Base-by-base conservation (phyloP, 2,797 vertebrate genomes). In the Anguilla megastoma region DNA sequence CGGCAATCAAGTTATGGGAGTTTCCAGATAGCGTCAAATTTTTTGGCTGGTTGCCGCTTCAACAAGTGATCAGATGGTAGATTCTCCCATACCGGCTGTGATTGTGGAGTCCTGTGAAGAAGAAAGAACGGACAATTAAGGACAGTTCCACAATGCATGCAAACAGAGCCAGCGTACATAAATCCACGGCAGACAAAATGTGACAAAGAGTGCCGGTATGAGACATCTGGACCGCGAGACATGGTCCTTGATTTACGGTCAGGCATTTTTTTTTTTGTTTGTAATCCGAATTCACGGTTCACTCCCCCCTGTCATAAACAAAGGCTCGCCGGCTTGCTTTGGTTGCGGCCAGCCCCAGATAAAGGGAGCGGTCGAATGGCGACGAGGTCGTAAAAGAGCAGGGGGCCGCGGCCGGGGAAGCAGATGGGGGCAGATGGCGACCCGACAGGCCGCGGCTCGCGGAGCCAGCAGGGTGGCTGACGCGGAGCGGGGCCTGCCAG, bases 131-230 rank as follows among this genome's bases (percentile, higher is more conserved):
- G 41, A 45, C 41, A 45, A 45, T 45, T 24, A 83, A 84, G 0
- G 1, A 27, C 85, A 69, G 79, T 79, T n/a, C 2, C 66, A 14
- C 79, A 74, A 1, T 7, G 18, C 16, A 76, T 6, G 16, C 85
- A 36, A 0, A 92, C 94, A 93, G 86, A 94, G 92, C 85, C 54
- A 80, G 90, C 93, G 94, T 5, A 85, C 48, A 4, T 93, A 91
- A 86, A 94, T 95, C 88, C 89, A 86, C 58, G 95, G 92, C 80
- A 90, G 86, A 54, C 56, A 48, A 71, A 18, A 48, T 16, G 60
- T 14, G 18, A 69, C 45, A 27, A 52, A 76, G 63, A 74, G n/a
- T 33, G 69, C 10, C 52, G 74, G n/a, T 33, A 76, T 71, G 45
- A 33, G 63, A 30, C 24, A 86, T 50, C 18, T 66, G 63, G 71